A percentile compares a stretch with the other conserved stretches of the same genome.
Evolutionary conservation across 92 coral and sea anemone species (phyloP).

Genomic region (Epizoanthus ramosus): DNA sequence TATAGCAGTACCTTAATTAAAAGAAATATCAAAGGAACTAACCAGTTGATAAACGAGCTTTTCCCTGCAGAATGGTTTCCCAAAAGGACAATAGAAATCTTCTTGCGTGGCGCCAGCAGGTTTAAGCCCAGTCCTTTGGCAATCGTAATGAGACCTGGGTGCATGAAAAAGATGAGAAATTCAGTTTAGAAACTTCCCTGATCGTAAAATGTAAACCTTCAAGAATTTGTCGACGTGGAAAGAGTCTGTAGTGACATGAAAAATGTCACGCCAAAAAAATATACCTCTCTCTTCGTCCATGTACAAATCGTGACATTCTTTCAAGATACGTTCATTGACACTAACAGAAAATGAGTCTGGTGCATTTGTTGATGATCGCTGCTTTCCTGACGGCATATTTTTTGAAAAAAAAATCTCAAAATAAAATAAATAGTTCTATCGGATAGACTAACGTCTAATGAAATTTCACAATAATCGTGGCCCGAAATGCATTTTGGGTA

Average conservation of each 20-base stretch:
- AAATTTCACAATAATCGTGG: neutral
- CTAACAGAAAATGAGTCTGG: constrained; percentile 86
- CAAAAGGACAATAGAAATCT: constrained; percentile 80
- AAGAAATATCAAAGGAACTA: neutral
- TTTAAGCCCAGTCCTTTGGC: constrained; percentile 87
- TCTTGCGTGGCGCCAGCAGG: constrained; percentile 96
- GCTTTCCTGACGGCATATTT: constrained; percentile 90
- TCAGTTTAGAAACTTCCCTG: neutral
- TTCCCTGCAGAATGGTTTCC: constrained; percentile 99
- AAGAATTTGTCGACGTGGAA: constrained; percentile 52
- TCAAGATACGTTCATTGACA: constrained; percentile 87
- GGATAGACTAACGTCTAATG: neutral
- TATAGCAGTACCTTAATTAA: no score
- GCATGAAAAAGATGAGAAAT: neutral
- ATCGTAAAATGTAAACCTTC: neutral
- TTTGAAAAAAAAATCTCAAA: no score
- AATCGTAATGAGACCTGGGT: constrained; percentile 81
- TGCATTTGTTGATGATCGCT: constrained; percentile 92
- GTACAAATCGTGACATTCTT: constrained; percentile 97
- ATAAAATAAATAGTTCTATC: no score
- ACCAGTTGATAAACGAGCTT: constrained; percentile 98
- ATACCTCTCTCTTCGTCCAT: constrained; percentile 88
- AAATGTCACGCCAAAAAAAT: constrained; percentile 11
- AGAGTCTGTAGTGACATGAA: neutral
- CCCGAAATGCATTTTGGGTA: constrained; percentile 21